Evolutionary conservation across 2,113 vertebrate genomes (phyloP), one percentile per base, ranked within the genome.

Genomic region (Apistogramma diplotaenia): DNA sequence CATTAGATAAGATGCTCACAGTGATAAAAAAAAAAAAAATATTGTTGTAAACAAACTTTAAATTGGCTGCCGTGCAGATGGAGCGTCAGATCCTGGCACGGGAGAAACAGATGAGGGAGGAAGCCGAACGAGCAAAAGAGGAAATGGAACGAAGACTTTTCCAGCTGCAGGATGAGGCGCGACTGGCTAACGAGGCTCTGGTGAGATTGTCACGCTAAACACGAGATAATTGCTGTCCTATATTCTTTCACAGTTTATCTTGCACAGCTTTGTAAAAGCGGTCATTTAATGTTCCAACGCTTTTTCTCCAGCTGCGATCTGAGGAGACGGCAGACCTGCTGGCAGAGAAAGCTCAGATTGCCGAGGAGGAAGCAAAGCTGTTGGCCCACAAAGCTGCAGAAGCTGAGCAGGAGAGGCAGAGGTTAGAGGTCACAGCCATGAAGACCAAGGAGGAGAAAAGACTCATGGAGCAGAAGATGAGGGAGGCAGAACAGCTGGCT

Each of bases 391-490:
- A 97, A 40, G 97, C 97, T 16, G 97, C 96, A 0, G 97, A 99
- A 35, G 96, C 97, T 1, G 97, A 98, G 89, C 97, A 98, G 85
- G 97, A 99, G 6, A 92, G 96, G 5, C 97, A 97, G 89, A 95
- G 97, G 85, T 93, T 98, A 86, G 96, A 98, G 92, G 94, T 97
- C 87, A 94, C 97, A 0, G 97, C 97, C 21, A 93, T 97, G 90
- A 98, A 97, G 81, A 97, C 95, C 82, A 97, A 97, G 90, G 97
- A 98, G 87, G 97, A 98, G 89, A 97, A 97, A 78, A 92, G 96
- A 15, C 94, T 97, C 91, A 97, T 98, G 96, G 97, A 99, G 93
- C 97, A 98, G 92, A 97, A 99, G 94, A 97, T 97, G 96, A 94
- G 96, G 79, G 97, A 98, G 91, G 96, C 97, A 0, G 97, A 98